Base-by-base conservation (phyloP, 2,113 vertebrate genomes). In the Larimichthys polyactis region DNA sequence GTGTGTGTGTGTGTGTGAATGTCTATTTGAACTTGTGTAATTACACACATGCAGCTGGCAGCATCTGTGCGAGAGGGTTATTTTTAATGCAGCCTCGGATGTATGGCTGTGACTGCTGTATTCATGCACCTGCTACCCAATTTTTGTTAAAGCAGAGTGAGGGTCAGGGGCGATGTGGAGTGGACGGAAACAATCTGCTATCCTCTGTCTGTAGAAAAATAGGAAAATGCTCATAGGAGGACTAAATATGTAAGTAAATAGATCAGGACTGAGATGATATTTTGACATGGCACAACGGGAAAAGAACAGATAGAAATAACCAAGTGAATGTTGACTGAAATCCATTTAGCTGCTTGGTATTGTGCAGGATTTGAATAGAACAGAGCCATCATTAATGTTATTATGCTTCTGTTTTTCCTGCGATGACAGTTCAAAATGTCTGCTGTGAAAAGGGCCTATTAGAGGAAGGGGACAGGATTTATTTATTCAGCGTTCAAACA, bases 111-210 rank as follows among this genome's bases (percentile, higher is more conserved):
- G 20, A 51, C 32, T 14, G 11, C 58, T 68, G 27, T 49, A 58
- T 85, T 16, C 49, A 49, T 59, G 69, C 75, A 83, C 68, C 63
- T 60, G 40, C 70, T 86, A 22, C 76, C 49, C 65, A 14, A n/a
- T 60, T 76, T 40, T 67, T 32, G 57, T 58, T 43, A 43, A 67
- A 48, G 20, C 11, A 19, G 24, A 67, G 32, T 58, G 16, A 49
- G 15, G 15, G 14, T 2, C 9, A 1, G 44, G 43, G 49, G 1
- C n/a, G 49, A 46, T 40, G 16, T n/a, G 11, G 11, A 75, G 48
- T 22, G 40, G 36, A 32, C 7, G 1, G 36, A 40, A 40, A 40
- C 7, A 40, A 40, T 40, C 36, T 40, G 29, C 36, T 10, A 17
- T 17, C 24, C 12, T 52, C 5, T 68, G 22, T 66, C 22, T 71